A percentile compares a stretch with the other conserved stretches of the same genome.
Evolutionary conservation across 2,113 vertebrate genomes (phyloP).

Genomic region (Peromyscus maniculatus): DNA sequence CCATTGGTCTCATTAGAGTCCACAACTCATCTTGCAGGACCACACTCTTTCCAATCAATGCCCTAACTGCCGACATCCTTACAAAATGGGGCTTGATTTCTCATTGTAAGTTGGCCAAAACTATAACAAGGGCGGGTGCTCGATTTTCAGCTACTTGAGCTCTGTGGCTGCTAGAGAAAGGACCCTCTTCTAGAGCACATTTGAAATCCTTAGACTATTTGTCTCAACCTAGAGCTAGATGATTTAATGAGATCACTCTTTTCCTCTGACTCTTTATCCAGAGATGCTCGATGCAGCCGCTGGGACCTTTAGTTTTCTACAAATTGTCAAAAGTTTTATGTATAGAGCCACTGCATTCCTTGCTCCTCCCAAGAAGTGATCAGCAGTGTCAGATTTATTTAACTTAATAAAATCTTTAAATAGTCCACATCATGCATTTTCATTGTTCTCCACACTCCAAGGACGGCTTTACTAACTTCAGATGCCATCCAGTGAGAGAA

Average conservation of each 20-base stretch:
- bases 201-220: background rate
- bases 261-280: background rate
- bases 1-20: background rate
- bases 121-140: background rate
- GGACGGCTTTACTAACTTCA: background rate
- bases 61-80: background rate
- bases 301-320: background rate
- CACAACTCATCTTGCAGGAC: background rate
- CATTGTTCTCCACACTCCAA: background rate
- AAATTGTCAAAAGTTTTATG: background rate
- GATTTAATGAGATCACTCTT: background rate
- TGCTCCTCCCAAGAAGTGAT: background rate
- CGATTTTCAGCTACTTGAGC: background rate
- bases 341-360: background rate
- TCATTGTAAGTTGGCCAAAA: background rate
- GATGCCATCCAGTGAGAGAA: background rate
- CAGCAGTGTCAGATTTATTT: background rate
- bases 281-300: background rate
- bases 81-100: background rate
- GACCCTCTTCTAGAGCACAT: background rate
- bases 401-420: background rate
- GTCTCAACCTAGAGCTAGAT: background rate
- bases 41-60: background rate
- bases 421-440: background rate
- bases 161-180: background rate